Evolutionary conservation across 1,140 invertebrate genomes (phyloP).

Genomic region (Nephila pilipes): DNA sequence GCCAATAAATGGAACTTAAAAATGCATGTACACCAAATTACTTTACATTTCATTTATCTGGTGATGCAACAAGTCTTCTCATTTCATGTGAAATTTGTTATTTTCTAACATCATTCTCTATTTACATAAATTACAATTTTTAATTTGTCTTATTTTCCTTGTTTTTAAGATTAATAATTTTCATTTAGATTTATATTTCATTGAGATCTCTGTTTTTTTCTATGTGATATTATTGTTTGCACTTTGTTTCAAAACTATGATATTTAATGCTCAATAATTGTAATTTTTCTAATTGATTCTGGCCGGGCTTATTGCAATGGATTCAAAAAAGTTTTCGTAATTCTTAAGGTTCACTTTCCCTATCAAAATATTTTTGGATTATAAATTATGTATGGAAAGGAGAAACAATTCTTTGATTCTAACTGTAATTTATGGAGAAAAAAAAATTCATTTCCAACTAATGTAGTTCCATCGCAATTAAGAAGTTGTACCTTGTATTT

Average conservation of each 20-base stretch:
- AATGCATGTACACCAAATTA: constrained; percentile 15
- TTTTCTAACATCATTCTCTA: constrained; percentile 26
- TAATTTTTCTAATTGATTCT: not conserved
- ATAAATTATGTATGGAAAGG: too few species aligned
- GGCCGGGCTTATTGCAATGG: constrained; percentile 64
- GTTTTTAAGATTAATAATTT: not conserved
- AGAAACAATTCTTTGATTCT: not conserved
- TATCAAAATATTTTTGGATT: not conserved
- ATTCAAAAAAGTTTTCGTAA: constrained; percentile 3
- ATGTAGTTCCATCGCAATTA: not conserved
- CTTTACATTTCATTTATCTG: not conserved
- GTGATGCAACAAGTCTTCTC: not conserved
- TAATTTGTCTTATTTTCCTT: not conserved
- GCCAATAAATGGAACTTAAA: not conserved
- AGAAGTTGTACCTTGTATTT: not conserved
- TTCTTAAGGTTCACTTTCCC: not conserved
- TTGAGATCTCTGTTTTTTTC: not conserved
- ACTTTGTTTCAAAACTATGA: not conserved
- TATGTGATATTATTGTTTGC: not conserved
- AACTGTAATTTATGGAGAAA: not conserved
- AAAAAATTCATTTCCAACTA: not conserved
- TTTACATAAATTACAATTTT: constrained; percentile 47
- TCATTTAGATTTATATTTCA: not conserved
- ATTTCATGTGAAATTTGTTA: not conserved
- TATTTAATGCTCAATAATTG: constrained; percentile 5